These are phyloP conservation scores for Prunella himalayana DNA, from an alignment of 2,113 vertebrate genomes.

Conservation along the genomic window DNA sequence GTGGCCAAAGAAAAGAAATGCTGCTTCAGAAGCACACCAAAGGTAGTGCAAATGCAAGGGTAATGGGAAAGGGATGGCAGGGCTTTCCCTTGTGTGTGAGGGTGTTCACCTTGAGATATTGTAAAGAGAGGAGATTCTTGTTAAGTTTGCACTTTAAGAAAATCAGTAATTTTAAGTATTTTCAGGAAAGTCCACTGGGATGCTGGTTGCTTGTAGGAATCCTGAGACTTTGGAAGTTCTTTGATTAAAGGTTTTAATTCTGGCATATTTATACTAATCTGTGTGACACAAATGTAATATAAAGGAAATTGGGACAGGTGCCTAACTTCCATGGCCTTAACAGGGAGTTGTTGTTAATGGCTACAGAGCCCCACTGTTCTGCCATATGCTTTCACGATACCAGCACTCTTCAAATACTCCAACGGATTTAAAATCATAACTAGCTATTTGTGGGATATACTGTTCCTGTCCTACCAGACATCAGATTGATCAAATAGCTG, in stretches of 20 bases:
- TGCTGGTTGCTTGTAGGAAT: background rate
- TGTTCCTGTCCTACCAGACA: background rate
- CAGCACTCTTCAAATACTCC: background rate
- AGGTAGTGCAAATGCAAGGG: background rate
- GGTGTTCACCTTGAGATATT: background rate
- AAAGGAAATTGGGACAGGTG: background rate
- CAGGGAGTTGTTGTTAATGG: background rate
- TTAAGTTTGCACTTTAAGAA: background rate
- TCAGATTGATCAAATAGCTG: background rate
- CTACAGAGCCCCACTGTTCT: background rate
- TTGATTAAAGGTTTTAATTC: background rate
- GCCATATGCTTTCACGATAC: fast-evolving
- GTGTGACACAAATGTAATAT: background rate
- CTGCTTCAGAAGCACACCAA: background rate
- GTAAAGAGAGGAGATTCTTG: background rate
- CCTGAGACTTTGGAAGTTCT: background rate
- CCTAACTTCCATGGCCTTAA: background rate
- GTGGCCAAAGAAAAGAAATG: background rate
- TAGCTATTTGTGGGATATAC: background rate
- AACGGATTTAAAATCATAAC: background rate
- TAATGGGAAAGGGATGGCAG: background rate
- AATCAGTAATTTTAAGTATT: background rate
- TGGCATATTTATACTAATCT: background rate
- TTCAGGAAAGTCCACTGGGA: background rate
- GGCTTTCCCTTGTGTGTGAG: background rate